Evolutionary conservation across 1,140 invertebrate genomes (phyloP).

Genomic region (Zaprionus africanus): DNA sequence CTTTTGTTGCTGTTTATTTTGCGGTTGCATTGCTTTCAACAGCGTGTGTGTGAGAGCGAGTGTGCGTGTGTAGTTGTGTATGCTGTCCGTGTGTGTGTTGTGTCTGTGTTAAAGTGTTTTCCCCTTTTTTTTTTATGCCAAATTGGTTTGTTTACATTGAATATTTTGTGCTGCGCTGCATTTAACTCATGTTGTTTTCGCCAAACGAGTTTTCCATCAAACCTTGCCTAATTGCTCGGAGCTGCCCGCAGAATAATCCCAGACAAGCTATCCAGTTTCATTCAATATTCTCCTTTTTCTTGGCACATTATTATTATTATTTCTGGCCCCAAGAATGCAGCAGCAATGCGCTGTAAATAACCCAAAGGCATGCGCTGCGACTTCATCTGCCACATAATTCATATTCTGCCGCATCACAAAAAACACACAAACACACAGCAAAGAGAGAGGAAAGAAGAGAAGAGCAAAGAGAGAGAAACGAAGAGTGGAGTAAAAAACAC

Average conservation of each 20-base stretch:
- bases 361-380: constrained; percentile 69
- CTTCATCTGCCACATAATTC: constrained; percentile 77
- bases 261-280: not conserved
- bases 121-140: constrained; percentile 51
- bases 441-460: not conserved
- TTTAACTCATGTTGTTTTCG: constrained; percentile 4
- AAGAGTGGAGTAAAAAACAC: not conserved
- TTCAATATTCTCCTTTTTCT: not conserved
- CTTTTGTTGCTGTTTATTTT: constrained; percentile 67
- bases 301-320: constrained; percentile 38
- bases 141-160: constrained; percentile 80
- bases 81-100: constrained; percentile 5
- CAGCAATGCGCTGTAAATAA: constrained; percentile 61
- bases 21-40: constrained; percentile 67
- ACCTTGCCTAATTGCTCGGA: not conserved
- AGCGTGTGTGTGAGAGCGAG: constrained; percentile 23
- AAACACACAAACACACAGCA: constrained; percentile 33
- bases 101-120: constrained; percentile 20
- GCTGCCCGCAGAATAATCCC: not conserved
- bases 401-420: constrained; percentile 63
- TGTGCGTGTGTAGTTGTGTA: constrained; percentile 1
- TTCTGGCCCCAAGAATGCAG: constrained; percentile 17
- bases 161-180: constrained; percentile 49
- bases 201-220: not conserved
- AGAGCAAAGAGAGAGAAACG: not conserved